Evolutionary conservation across 2,113 vertebrate genomes (phyloP).

Genomic region (Porphyrio hochstetteri): DNA sequence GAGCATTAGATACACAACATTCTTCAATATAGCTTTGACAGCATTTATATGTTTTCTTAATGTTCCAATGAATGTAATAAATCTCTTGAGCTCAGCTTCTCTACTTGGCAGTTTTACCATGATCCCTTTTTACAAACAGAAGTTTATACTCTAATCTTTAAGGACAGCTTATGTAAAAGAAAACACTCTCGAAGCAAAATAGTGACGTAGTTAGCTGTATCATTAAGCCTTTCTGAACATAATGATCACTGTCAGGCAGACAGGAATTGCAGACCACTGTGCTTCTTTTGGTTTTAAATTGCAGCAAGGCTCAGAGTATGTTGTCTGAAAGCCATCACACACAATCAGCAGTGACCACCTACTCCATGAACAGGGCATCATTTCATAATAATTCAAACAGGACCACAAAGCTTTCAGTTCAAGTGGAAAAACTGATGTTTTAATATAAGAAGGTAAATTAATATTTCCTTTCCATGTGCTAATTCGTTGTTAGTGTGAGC

Average conservation of each 20-base stretch:
- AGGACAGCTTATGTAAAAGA: conserved; percentile 9
- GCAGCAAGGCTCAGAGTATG: background rate
- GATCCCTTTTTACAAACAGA: background rate
- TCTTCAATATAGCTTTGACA: background rate
- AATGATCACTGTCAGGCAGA: background rate
- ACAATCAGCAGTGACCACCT: background rate
- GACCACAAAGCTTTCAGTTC: background rate
- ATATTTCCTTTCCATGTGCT: background rate
- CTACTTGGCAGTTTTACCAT: background rate
- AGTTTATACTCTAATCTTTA: background rate
- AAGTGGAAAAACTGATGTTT: background rate
- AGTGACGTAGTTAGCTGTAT: background rate
- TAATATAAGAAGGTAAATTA: background rate
- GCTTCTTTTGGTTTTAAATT: background rate
- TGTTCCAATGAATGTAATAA: background rate
- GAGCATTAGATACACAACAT: background rate
- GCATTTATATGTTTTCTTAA: background rate
- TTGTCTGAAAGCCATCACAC: background rate
- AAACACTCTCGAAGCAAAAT: background rate
- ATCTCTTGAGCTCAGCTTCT: background rate
- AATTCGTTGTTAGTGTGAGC: background rate
- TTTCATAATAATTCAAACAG: background rate
- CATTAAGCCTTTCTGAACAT: background rate
- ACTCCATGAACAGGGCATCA: background rate
- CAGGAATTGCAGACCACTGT: background rate